phyloP scores from a whole-genome alignment of 2,113 vertebrate genomes.

The Corapipo altera region DNA sequence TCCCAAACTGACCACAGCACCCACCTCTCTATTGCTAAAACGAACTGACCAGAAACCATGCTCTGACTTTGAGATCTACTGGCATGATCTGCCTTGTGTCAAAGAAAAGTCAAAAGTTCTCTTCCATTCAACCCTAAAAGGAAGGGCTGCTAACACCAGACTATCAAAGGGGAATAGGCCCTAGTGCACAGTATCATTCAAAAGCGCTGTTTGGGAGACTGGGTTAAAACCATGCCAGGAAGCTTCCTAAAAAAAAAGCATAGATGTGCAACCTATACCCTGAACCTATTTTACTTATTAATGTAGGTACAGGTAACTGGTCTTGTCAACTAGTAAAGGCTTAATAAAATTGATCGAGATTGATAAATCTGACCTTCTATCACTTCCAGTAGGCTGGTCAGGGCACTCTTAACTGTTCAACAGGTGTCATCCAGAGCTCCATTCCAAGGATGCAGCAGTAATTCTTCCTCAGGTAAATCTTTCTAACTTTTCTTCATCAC shows the following conservation, averaged over 20 bases:
- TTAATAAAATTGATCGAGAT: background rate
- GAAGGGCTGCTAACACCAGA: background rate
- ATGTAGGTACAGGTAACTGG: background rate
- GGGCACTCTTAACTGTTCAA: background rate
- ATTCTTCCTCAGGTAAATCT: background rate
- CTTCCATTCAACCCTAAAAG: background rate
- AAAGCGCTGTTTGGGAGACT: background rate
- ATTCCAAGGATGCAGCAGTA: background rate
- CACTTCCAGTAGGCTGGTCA: background rate
- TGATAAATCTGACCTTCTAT: background rate
- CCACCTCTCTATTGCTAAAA: background rate
- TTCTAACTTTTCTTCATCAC: background rate
- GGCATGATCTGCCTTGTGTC: background rate
- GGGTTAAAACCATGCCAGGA: background rate
- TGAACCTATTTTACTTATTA: background rate
- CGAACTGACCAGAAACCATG: background rate
- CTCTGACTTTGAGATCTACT: background rate
- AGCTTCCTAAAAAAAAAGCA: background rate
- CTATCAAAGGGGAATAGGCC: background rate
- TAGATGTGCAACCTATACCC: background rate
- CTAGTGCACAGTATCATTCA: fast-evolving
- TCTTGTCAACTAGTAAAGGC: background rate
- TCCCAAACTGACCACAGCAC: background rate
- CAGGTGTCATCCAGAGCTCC: background rate
- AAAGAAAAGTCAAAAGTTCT: background rate